These are phyloP conservation scores for Agraylea sexmaculata DNA, from an alignment of 1,140 invertebrate genomes.

Conservation along the genomic window DNA sequence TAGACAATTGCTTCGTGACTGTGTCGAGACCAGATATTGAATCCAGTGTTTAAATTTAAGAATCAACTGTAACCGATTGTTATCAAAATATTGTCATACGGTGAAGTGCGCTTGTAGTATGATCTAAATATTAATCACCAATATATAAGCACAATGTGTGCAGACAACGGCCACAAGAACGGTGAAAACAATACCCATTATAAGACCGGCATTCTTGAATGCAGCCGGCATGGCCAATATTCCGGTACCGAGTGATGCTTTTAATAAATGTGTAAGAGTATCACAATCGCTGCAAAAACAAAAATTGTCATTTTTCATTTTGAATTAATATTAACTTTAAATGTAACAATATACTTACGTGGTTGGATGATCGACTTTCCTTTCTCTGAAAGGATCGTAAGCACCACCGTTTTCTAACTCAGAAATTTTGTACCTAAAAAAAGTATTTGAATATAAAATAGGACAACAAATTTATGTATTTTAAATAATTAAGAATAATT, in stretches of 20 bases:
- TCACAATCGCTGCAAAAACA: slow-evolving; percentile 63
- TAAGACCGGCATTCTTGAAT: slow-evolving; percentile 66
- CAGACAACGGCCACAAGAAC: slow-evolving; percentile 71
- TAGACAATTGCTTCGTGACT: no score
- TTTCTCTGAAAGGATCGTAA: slow-evolving; percentile 61
- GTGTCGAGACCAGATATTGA: no score
- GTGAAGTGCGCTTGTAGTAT: no score
- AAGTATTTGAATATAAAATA: slow-evolving; percentile 13
- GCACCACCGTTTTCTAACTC: slow-evolving; percentile 38
- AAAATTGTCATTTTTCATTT: slow-evolving; percentile 14
- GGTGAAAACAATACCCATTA: slow-evolving; percentile 63
- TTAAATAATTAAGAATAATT: slow-evolving; percentile 6
- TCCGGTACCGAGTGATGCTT: slow-evolving; percentile 82
- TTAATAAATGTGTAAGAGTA: slow-evolving; percentile 74
- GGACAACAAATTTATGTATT: slow-evolving; percentile 4
- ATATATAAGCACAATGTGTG: slow-evolving; percentile 75
- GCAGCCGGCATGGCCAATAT: slow-evolving; percentile 84
- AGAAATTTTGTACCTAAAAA: slow-evolving; percentile 51
- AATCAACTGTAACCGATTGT: no score
- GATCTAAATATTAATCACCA: slow-evolving; percentile 45
- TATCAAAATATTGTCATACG: no score
- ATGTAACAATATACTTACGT: slow-evolving; percentile 51
- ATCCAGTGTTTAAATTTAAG: no score
- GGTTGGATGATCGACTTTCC: slow-evolving; percentile 61
- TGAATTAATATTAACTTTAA: slow-evolving; percentile 7